Evolutionary conservation across 2,797 vertebrate species (phyloP).

Genomic region (Aeoliscus strigatus): DNA sequence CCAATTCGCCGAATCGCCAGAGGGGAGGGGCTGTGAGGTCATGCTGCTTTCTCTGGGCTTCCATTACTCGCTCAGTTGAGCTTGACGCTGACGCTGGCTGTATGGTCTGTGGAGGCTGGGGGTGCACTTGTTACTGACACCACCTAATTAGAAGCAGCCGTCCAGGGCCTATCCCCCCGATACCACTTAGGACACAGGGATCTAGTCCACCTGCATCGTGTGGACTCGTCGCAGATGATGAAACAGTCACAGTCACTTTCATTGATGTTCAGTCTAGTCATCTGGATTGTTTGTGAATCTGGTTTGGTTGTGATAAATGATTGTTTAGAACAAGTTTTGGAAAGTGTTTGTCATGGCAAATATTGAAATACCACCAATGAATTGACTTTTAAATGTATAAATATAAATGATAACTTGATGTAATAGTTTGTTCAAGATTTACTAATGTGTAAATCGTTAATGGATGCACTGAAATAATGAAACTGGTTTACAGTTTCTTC

Average conservation of each 20-base stretch:
- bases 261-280: background rate
- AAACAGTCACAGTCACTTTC: slow-evolving; percentile 20
- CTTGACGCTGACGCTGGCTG: slow-evolving; percentile 17
- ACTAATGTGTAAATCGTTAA: too few relatives aligned
- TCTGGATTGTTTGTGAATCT: too few relatives aligned
- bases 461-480: too few relatives aligned
- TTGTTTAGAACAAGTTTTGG: too few relatives aligned
- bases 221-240: too few relatives aligned
- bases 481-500: too few relatives aligned
- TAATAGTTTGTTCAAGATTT: too few relatives aligned
- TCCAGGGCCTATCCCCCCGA: slow-evolving; percentile 19
- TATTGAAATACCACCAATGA: too few relatives aligned
- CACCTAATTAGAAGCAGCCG: slow-evolving; percentile 54
- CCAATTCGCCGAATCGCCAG: slow-evolving; percentile 44
- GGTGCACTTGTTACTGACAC: slow-evolving; percentile 55
- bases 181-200: slow-evolving; percentile 42
- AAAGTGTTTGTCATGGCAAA: too few relatives aligned
- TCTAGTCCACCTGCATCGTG: slow-evolving; percentile 42
- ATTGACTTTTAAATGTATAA: too few relatives aligned
- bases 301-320: too few relatives aligned
- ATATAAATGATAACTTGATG: too few relatives aligned
- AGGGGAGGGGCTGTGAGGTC: slow-evolving; percentile 50
- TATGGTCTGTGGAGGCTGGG: slow-evolving; percentile 16
- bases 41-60: slow-evolving; percentile 35
- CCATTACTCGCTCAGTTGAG: slow-evolving; percentile 60